Base-by-base conservation (phyloP, 2,113 vertebrate genomes). In the Colaptes auratus region DNA sequence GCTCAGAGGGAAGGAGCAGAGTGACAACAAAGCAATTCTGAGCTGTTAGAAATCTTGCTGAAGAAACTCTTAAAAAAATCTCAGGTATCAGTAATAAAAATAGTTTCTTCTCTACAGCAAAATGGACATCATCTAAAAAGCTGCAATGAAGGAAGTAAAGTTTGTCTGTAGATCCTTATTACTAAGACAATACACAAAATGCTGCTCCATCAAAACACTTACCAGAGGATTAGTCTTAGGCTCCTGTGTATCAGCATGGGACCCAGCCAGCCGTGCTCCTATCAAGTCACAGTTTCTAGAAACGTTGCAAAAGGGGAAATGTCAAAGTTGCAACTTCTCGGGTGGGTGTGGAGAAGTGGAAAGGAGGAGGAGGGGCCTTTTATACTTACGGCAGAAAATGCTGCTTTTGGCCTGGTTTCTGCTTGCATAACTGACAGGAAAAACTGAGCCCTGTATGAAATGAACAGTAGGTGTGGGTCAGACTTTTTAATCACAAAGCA, bases 381-480 rank as follows among this genome's bases (percentile, higher is more conserved):
- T 42, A 89, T 96, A 98, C 98, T 98, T 92, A 98, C 98, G 3
- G 91, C 70, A 96, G 77, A 80, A 96, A 95, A 73, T 65, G 36
- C 13, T 91, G 94, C 64, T 92, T 96, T 64, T 83, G 60, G 39
- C n/a, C n/a, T n/a, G n/a, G n/a, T n/a, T 59, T 84, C 63, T 94
- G 64, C 78, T 94, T 77, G 82, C 91, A 82, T 84, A 89, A 82
- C 7, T 89, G 82, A 93, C 4, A 91, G 92, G 85, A 89, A 96
- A 95, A 95, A 81, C 66, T 50, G 95, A 84, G 28, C 63, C 93
- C 98, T 98, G 87, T 71, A 56, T 60, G 83, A 96, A 93, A 92
- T 42, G 92, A 88, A 77, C 3, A 67, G 15, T n/a, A n/a, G 21
- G 87, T 52, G 78, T 2, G 4, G 30, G 7, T 6, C 14, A 39